Percentiles rank a stretch among this genome's conserved stretches.
Evolutionary conservation across 64 coral and sea anemone genomes (phyloP).

Genomic region (Montipora foliosa): DNA sequence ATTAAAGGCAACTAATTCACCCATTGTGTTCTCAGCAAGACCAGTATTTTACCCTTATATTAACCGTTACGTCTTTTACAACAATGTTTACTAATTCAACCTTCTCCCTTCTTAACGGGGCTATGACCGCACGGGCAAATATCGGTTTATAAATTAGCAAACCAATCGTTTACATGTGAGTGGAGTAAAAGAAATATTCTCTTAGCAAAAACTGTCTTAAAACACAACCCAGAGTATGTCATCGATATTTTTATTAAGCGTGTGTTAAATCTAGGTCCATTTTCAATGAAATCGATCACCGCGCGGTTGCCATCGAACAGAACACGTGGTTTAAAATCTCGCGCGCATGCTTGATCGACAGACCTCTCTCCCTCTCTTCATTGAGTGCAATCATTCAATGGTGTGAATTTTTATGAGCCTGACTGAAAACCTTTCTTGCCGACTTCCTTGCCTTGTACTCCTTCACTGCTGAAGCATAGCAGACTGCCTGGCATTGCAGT

Average conservation of each 20-base stretch:
- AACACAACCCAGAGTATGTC: neutral
- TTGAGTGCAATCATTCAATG: neutral
- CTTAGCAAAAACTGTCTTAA: neutral
- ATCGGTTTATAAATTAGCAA: constrained; percentile 27
- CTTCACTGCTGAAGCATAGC: neutral
- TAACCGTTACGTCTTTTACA: neutral
- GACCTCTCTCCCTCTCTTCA: neutral
- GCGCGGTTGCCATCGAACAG: neutral
- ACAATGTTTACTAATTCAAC: neutral
- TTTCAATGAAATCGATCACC: constrained; percentile 40
- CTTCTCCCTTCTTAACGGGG: neutral
- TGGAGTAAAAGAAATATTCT: neutral
- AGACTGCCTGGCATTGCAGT: constrained; percentile 17
- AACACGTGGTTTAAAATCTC: neutral
- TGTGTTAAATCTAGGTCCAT: constrained; percentile 1
- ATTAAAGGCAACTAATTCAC: too few species aligned
- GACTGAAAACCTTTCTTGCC: neutral
- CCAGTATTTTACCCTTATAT: neutral
- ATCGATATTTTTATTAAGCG: constrained; percentile 15
- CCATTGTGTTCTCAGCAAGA: too few species aligned
- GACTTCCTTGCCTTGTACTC: neutral
- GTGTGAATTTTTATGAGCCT: neutral
- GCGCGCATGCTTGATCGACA: constrained; percentile 8
- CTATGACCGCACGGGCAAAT: constrained; percentile 5
- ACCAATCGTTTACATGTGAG: constrained; percentile 6